Evolutionary conservation across 1,140 invertebrate species (phyloP).

Genomic region (Drosophila baimaii): DNA sequence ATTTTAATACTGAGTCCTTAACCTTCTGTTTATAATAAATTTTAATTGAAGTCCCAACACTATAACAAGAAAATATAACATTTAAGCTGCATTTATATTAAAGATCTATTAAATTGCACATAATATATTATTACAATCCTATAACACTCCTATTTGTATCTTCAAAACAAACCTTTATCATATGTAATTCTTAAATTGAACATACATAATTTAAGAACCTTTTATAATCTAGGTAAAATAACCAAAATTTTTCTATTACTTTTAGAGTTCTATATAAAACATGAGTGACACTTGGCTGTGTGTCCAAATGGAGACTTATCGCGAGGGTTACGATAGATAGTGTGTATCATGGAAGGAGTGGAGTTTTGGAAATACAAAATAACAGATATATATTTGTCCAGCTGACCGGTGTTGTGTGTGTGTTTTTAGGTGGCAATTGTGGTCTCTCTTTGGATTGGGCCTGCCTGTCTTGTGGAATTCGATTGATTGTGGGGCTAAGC

Average conservation of each 20-base stretch:
- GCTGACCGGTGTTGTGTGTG: slow-evolving; percentile 29
- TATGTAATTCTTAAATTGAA: neutral
- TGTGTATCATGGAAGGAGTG: neutral
- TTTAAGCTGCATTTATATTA: too few relatives aligned
- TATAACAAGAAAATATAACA: neutral
- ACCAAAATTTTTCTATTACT: slow-evolving; percentile 4
- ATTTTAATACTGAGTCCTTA: neutral
- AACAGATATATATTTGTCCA: slow-evolving; percentile 56
- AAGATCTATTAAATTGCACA: neutral
- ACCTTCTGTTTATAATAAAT: neutral
- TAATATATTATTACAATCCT: too few relatives aligned
- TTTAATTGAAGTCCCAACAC: neutral
- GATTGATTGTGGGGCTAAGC: slow-evolving; percentile 55
- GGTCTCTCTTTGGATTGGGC: slow-evolving; percentile 4
- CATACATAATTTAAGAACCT: neutral
- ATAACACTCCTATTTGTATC: too few relatives aligned
- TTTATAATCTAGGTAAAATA: neutral
- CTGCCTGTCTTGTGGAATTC: slow-evolving; percentile 39
- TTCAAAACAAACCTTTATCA: neutral
- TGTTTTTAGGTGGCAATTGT: slow-evolving; percentile 36
- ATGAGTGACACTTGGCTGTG: slow-evolving; percentile 17
- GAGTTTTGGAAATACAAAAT: slow-evolving; percentile 22
- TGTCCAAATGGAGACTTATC: slow-evolving; percentile 23
- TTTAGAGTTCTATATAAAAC: neutral
- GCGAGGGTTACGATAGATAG: slow-evolving; percentile 9